Conservation (phyloP, 1,140 invertebrate genomes). For the Glomeris maerens region DNA sequence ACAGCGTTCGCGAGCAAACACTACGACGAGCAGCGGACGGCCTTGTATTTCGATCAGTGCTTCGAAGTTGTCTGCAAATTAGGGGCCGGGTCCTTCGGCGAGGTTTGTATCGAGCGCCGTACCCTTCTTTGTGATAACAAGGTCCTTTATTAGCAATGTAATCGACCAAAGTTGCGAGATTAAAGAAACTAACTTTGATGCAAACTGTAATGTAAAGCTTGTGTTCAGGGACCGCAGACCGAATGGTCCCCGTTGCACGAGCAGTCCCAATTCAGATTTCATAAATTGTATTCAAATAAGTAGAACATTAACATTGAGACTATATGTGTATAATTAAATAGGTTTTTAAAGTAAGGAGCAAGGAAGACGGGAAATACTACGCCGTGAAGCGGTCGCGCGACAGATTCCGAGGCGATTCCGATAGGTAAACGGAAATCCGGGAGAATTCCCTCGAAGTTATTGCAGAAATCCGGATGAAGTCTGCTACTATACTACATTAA, state of each 20-base stretch:
- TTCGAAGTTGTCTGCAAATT: slow-evolving; percentile 45
- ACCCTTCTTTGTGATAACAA: not conserved
- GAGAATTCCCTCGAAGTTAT: too few species aligned
- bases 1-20: not conserved
- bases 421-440: too few species aligned
- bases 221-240: too few species aligned
- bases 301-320: not conserved
- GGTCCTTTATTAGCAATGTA: slow-evolving; percentile 5
- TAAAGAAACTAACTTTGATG: too few species aligned
- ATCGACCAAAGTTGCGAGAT: slow-evolving; percentile 5
- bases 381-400: slow-evolving; percentile 51
- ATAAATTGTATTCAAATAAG: not conserved
- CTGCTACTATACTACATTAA: too few species aligned
- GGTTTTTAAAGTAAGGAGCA: slow-evolving; percentile 46
- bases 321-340: not conserved
- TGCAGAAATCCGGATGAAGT: too few species aligned
- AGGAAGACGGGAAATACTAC: slow-evolving; percentile 48
- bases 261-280: not conserved
- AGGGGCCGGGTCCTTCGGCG: slow-evolving; percentile 58
- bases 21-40: slow-evolving; percentile 2
- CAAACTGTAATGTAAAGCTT: too few species aligned
- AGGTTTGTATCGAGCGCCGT: slow-evolving; percentile 34
- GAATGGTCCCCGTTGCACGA: too few species aligned
- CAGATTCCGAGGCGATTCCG: slow-evolving; percentile 42
- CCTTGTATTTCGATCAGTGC: slow-evolving; percentile 45